Evolutionary conservation across 2,888 invertebrate species (phyloP), one percentile per base, ranked within the genome.

Genomic region (Ichneumoninae sp.): DNA sequence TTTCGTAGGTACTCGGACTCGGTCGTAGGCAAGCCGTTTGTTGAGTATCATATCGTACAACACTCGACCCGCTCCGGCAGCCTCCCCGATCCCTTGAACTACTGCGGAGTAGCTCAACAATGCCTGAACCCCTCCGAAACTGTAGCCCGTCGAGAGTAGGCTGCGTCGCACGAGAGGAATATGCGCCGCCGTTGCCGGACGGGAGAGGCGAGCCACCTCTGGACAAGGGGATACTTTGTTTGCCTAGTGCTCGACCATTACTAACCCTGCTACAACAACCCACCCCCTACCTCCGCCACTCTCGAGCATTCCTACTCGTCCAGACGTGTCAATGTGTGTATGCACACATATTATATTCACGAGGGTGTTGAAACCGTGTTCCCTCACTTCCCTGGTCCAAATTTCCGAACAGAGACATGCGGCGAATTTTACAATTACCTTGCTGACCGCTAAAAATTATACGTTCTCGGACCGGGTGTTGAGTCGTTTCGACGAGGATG

Each of bases 41-140:
- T 86, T 87, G 87, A 91, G 91, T 91, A 89, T 90, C 90, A 90
- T 90, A 91, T 91, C 89, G 78, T 89, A 88, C 89, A 89, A 89
- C 89, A 86, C 88, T 91, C 90, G 90, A 91, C 89, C 90, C 87
- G 66, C 87, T 83, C 88, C 69, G 30, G 50, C 78, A 57, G 47
- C 70, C 72, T 80, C 84, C 44, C 66, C 54, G 54, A 33, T 52
- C 54, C 75, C 82, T 74, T 85, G 75, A 86, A 82, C 84, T 83
- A 76, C 79, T 69, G 83, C 87, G 80, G 82, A 86, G 88, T 88
- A 86, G 84, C 90, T 87, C 87, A 84, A 88, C 89, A 87, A 89
- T 86, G 87, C 87, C 86, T 86, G 84, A 70, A 86, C 83, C 87
- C 82, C 86, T 83, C 77, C 82, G 52, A 60, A 70, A 16, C 86